Percentiles rank a stretch among this genome's conserved stretches.
Conservation (phyloP, 2,888 invertebrate genomes). For the Alloplasta piceator region DNA sequence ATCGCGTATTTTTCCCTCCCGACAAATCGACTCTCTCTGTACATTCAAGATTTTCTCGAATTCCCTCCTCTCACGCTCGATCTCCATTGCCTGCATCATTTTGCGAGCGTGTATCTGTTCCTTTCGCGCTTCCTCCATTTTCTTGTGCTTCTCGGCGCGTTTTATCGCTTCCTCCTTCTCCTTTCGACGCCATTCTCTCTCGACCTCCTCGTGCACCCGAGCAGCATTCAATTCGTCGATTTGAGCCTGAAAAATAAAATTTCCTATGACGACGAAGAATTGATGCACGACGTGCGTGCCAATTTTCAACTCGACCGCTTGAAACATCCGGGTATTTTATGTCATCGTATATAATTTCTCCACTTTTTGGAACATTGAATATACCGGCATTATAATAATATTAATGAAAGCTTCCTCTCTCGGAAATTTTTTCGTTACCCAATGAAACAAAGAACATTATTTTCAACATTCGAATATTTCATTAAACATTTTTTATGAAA, state of each 20-base stretch:
- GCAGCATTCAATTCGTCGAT: slow-evolving; percentile 85
- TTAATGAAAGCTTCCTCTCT: too few relatives aligned
- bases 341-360: too few relatives aligned
- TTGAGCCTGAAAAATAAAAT: slow-evolving; percentile 80
- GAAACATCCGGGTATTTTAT: too few relatives aligned
- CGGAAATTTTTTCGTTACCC: too few relatives aligned
- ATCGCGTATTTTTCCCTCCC: slow-evolving; percentile 84
- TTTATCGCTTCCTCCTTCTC: slow-evolving; percentile 87
- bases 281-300: too few relatives aligned
- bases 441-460: too few relatives aligned
- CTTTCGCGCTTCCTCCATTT: slow-evolving; percentile 85
- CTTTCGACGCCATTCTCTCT: slow-evolving; percentile 88
- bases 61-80: slow-evolving; percentile 87
- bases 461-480: too few relatives aligned
- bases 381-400: too few relatives aligned
- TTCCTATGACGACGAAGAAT: neutral
- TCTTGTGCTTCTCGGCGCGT: slow-evolving; percentile 84
- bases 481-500: too few relatives aligned
- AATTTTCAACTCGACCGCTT: too few relatives aligned
- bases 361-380: too few relatives aligned
- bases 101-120: slow-evolving; percentile 86
- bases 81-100: slow-evolving; percentile 87
- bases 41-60: slow-evolving; percentile 86
- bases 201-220: slow-evolving; percentile 86
- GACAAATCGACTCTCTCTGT: slow-evolving; percentile 85